A percentile compares a stretch with the other conserved stretches of the same genome.
Conservation (phyloP, 2,797 vertebrate genomes). For the Megaceryle alcyon region DNA sequence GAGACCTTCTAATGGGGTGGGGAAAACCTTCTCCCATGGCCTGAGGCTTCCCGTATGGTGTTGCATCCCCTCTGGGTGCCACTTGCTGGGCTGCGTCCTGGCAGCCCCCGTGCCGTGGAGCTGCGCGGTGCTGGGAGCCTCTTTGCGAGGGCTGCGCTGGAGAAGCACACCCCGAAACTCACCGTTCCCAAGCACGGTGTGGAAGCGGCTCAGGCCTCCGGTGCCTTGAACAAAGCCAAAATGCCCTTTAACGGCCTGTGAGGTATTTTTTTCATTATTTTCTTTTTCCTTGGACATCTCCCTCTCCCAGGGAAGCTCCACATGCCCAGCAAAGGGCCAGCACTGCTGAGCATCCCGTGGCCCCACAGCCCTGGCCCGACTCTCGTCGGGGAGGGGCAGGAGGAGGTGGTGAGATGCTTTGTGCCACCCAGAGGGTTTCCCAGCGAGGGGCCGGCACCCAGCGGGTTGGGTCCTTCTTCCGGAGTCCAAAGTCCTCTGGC, state of each 20-base stretch:
- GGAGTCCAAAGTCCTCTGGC: neutral
- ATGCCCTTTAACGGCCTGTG: neutral
- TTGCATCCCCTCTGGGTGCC: neutral
- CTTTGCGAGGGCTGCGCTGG: neutral
- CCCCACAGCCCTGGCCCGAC: neutral
- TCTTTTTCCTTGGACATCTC: neutral
- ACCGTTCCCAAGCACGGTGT: fast-evolving
- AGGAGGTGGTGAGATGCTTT: neutral
- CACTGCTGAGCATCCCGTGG: neutral
- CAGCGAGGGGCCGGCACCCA: neutral
- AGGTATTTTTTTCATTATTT: neutral
- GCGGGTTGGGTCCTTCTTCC: neutral
- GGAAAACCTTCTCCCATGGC: too few relatives aligned
- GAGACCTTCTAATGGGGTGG: neutral
- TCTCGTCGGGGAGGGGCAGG: neutral
- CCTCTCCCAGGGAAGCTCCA: neutral
- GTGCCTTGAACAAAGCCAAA: neutral
- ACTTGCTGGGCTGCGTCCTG: neutral
- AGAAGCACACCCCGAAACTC: neutral
- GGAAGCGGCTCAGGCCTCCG: neutral
- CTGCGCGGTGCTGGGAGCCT: neutral
- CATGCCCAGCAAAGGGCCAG: neutral
- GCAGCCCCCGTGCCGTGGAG: neutral
- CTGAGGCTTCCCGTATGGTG: neutral
- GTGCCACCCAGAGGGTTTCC: neutral